These are phyloP conservation scores for Phymorhynchus buccinoides DNA, from an alignment of 1,140 invertebrate species.

Conservation along the genomic window DNA sequence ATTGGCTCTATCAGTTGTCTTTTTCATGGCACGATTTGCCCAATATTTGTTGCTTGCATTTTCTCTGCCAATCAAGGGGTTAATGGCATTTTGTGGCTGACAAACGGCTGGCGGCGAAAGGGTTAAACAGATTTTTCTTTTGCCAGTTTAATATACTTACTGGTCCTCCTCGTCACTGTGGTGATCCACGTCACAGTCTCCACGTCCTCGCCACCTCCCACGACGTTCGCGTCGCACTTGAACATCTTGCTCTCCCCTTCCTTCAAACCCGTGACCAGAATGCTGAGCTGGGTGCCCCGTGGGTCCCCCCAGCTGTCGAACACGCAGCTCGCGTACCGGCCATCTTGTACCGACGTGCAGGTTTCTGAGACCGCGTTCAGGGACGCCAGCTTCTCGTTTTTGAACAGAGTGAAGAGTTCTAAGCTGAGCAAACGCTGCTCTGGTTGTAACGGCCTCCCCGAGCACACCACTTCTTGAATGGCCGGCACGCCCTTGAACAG, in stretches of 20 bases:
- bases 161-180: background rate
- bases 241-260: conserved; percentile 9
- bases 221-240: background rate
- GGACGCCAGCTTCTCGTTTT: background rate
- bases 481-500: background rate
- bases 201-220: background rate
- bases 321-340: background rate
- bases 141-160: too few species aligned
- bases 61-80: too few species aligned
- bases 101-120: too few species aligned
- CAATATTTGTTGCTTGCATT: too few species aligned
- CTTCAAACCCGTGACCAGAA: background rate
- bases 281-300: background rate
- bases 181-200: background rate
- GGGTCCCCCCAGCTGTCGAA: background rate
- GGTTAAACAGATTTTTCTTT: too few species aligned
- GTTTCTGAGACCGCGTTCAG: background rate
- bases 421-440: background rate
- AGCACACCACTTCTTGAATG: background rate
- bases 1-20: too few species aligned
- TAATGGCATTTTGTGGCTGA: too few species aligned
- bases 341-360: background rate
- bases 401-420: background rate
- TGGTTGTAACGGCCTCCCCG: background rate
- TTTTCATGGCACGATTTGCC: too few species aligned